Evolutionary conservation across 2,888 invertebrate species (phyloP).

Genomic region (Callinectes sapidus): DNA sequence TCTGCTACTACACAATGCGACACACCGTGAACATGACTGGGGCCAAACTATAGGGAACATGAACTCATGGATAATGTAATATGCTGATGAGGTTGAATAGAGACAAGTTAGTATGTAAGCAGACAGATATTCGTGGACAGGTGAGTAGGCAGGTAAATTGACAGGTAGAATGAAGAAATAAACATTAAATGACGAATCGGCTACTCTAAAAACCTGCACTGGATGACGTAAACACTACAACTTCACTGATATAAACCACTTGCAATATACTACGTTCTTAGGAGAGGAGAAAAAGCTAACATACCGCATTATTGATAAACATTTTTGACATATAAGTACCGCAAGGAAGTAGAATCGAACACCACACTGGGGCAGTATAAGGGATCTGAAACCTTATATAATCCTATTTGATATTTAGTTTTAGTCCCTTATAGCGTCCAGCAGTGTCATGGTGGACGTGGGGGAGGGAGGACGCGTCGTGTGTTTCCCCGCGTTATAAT

Average conservation of each 20-base stretch:
- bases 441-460: constrained; percentile 53
- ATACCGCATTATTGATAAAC: neutral
- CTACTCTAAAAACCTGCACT: too few relatives aligned
- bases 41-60: neutral
- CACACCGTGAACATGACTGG: neutral
- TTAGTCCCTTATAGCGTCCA: constrained; percentile 38
- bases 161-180: neutral
- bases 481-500: constrained; percentile 41
- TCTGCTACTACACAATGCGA: neutral
- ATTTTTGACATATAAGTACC: neutral
- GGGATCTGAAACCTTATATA: neutral
- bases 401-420: neutral
- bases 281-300: neutral
- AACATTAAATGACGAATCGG: neutral
- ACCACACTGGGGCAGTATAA: neutral
- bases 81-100: too few relatives aligned
- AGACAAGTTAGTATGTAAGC: too few relatives aligned
- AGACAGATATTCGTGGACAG: neutral
- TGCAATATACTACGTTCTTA: neutral
- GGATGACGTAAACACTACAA: too few relatives aligned
- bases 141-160: neutral
- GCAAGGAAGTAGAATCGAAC: neutral
- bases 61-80: too few relatives aligned
- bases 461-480: constrained; percentile 46
- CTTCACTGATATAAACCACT: too few relatives aligned